These are phyloP conservation scores for Pantherophis alleghaniensis DNA, from an alignment of 2,797 vertebrate genomes.

Conservation along the genomic window DNA sequence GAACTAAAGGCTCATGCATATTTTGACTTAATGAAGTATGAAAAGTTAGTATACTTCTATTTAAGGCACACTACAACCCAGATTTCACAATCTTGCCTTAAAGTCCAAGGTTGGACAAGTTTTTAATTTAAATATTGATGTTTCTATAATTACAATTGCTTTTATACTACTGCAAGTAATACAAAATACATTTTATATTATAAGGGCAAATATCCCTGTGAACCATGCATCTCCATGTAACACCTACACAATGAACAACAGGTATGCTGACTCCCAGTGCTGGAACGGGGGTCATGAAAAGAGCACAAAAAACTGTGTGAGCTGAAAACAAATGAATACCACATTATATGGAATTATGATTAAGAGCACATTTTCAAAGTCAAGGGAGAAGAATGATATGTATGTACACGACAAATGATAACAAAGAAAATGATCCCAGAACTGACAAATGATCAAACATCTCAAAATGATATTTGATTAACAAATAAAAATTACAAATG, in stretches of 20 bases:
- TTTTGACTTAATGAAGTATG: neutral
- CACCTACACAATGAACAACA: conserved; percentile 30
- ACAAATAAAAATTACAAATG: neutral
- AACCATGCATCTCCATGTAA: conserved; percentile 29
- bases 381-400: conserved; percentile 45
- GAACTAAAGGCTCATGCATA: neutral
- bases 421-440: conserved; percentile 42
- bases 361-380: conserved; percentile 45
- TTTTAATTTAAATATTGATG: neutral
- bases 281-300: conserved; percentile 37
- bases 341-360: conserved; percentile 22
- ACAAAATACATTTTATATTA: neutral
- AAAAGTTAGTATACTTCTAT: neutral
- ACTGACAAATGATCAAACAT: conserved; percentile 27
- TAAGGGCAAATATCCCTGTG: conserved; percentile 18
- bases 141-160: neutral
- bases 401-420: conserved; percentile 17
- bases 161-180: neutral
- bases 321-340: conserved; percentile 46
- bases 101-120: neutral
- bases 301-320: conserved; percentile 48
- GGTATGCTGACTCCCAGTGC: conserved; percentile 25
- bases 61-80: neutral
- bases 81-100: neutral
- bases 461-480: neutral